Evolutionary conservation across 1,140 invertebrate species (phyloP).

Genomic region (Pseudomyrmex gracilis): DNA sequence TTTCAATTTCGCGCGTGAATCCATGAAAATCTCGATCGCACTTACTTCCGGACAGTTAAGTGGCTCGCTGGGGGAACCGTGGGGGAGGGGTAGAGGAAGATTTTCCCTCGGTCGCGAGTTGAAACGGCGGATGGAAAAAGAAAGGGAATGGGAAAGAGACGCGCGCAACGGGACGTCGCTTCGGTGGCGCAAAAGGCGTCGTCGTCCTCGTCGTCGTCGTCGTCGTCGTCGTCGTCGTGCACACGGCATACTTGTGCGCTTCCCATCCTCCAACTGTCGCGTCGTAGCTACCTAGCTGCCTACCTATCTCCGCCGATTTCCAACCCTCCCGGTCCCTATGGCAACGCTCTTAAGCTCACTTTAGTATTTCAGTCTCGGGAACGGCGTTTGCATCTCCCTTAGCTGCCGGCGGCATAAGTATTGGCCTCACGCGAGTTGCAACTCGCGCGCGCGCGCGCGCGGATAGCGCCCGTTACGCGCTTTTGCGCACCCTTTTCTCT

Average conservation of each 20-base stretch:
- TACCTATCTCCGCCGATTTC: conserved; percentile 32
- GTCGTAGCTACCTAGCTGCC: conserved; percentile 8
- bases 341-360: conserved; percentile 80
- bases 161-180: conserved; percentile 1
- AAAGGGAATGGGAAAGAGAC: neutral
- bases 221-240: conserved; percentile 25
- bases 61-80: conserved; percentile 6
- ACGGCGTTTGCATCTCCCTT: conserved; percentile 69
- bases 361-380: conserved; percentile 76
- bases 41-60: conserved; percentile 58
- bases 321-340: conserved; percentile 74
- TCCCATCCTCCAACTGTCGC: neutral
- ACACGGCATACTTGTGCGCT: conserved; percentile 1
- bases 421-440: conserved; percentile 46
- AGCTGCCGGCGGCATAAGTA: conserved; percentile 63
- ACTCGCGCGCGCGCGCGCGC: neutral
- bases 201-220: conserved; percentile 37
- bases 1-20: conserved; percentile 61
- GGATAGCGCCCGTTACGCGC: conserved; percentile 4
- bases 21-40: conserved; percentile 61
- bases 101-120: neutral
- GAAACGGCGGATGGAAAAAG: conserved; percentile 35
- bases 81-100: neutral
- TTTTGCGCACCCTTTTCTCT: neutral
- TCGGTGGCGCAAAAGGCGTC: neutral